Evolutionary conservation across 2,113 vertebrate genomes (phyloP).

Genomic region (Serilophus lunatus): DNA sequence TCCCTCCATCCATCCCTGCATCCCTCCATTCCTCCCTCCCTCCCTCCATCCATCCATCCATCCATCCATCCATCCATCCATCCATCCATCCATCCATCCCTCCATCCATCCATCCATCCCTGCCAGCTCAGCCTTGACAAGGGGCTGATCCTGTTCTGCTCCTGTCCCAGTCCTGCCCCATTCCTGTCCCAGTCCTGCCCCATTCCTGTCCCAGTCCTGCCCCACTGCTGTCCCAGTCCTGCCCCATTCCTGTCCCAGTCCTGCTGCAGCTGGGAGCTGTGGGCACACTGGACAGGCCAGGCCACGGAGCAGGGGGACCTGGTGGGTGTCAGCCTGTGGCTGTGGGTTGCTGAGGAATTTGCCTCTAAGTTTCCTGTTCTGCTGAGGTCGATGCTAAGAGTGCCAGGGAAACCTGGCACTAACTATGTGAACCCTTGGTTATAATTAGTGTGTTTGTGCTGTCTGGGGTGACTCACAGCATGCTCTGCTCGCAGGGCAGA

Average conservation of each 20-base stretch:
- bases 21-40: neutral
- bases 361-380: neutral
- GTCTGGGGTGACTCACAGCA: neutral
- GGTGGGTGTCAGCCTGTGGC: neutral
- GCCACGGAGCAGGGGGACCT: rapidly evolving
- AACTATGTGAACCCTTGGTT: neutral
- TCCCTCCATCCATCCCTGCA: neutral
- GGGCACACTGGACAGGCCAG: rapidly evolving
- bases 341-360: neutral
- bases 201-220: no score
- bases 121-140: neutral
- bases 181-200: neutral
- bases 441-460: neutral
- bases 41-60: neutral
- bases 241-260: neutral
- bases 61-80: neutral
- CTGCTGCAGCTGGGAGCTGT: rapidly evolving
- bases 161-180: neutral
- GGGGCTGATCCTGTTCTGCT: neutral
- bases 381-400: neutral
- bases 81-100: neutral
- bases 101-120: neutral
- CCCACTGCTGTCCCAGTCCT: no score
- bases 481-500: neutral
- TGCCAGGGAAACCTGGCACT: neutral